phyloP scores from a whole-genome alignment of 2,888 invertebrate species.

The Drosophila lacicola region DNA sequence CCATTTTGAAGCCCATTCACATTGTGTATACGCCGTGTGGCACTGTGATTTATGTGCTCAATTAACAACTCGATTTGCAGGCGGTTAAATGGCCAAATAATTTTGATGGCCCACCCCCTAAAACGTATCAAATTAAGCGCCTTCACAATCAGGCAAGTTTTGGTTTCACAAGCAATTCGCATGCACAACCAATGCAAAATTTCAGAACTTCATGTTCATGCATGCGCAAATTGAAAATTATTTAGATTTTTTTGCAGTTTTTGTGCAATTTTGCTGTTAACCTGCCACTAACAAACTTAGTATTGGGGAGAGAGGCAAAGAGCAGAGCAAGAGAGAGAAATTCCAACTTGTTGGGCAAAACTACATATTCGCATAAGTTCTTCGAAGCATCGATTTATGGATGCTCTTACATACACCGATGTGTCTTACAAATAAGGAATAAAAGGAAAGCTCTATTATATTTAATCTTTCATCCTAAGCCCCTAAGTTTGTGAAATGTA shows the following conservation, averaged over 20 bases:
- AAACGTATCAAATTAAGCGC: not conserved
- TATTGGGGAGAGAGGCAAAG: too few species aligned
- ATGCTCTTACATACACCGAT: too few species aligned
- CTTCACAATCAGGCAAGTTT: not conserved
- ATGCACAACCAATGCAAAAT: not conserved
- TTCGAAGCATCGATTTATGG: too few species aligned
- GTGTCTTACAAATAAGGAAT: too few species aligned
- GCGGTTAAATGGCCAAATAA: slow-evolving; percentile 34
- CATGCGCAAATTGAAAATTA: not conserved
- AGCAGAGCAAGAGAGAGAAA: too few species aligned
- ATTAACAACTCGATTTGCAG: slow-evolving; percentile 35
- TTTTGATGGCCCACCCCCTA: slow-evolving; percentile 2
- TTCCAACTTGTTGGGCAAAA: too few species aligned
- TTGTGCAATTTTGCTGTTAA: too few species aligned
- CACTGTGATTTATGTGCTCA: slow-evolving; percentile 47
- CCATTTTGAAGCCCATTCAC: slow-evolving; percentile 6
- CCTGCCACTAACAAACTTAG: too few species aligned
- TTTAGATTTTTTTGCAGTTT: not conserved
- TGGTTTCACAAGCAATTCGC: slow-evolving; percentile 9
- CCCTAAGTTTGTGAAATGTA: too few species aligned
- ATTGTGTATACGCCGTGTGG: slow-evolving; percentile 41
- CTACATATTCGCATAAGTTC: too few species aligned
- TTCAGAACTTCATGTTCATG: not conserved
- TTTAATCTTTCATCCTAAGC: too few species aligned
- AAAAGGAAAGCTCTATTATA: too few species aligned